Base-by-base conservation (phyloP, 1,140 invertebrate species). In the Drosophila suzukii region DNA sequence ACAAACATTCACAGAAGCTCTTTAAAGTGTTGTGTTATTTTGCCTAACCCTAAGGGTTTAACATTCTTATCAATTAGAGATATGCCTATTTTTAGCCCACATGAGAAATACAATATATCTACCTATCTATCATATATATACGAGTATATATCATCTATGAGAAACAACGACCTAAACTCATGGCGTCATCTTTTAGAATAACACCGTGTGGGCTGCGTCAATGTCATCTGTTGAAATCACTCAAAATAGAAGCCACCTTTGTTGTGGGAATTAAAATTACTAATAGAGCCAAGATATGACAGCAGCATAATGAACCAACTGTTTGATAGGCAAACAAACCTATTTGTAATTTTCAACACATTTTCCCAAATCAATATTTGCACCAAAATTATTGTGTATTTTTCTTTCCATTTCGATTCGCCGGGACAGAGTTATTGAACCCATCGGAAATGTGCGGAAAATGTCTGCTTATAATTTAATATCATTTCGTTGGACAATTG, bases 391-490 rank as follows among this genome's bases (percentile, higher is more conserved):
- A 63, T 67, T 67, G 32, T 46, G 59, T 70, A 67, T 66, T 75
- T 86, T 61, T 58, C 78, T 86, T 85, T 85, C 70, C 56, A 81
- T 78, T 85, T 53, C 55, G 44, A 49, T 66, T 49, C 56, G 56
- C 57, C 57, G 67, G 65, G 15, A 20, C 41, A 34, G 30, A 75
- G 80, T 84, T 83, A 75, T 84, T 84, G 76, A 86, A 85, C 81
- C 58, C 68, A 41, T 41, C 53, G 36, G 27, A 56, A 56, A 56
- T 73, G 38, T 36, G 59, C 76, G 75, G 68, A 84, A 84, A 72
- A 65, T 78, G 32, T 63, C 43, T 72, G 68, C 68, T 71, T 58
- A 79, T 75, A 84, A 80, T 84, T 84, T 27, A 80, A 80, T 84
- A 81, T 80, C 67, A 63, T 47, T 80, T 67, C 55, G 58, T 47